Evolutionary conservation across 53 echinoderm and acorn worm genomes (phyloP).

Genomic region (Arbacia lixula): DNA sequence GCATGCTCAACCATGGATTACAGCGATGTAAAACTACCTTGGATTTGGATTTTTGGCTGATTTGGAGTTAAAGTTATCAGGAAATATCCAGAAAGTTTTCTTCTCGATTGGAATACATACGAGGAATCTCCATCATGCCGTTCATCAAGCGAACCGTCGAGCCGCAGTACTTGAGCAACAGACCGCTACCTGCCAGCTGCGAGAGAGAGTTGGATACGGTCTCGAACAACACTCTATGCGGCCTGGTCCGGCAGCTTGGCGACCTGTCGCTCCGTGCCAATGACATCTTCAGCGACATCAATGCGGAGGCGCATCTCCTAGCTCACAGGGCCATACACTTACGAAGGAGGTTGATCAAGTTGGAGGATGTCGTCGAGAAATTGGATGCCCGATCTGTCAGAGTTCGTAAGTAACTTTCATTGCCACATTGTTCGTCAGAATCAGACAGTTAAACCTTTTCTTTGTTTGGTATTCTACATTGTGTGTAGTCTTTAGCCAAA

Average conservation of each 20-base stretch:
- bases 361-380: slow-evolving; percentile 74
- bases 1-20: slow-evolving; percentile 15
- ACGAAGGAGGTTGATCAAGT: slow-evolving; percentile 54
- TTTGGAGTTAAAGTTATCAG: slow-evolving; percentile 15
- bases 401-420: slow-evolving; percentile 92
- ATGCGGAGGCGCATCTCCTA: slow-evolving; percentile 70
- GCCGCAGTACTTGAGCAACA: slow-evolving; percentile 84
- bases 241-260: slow-evolving; percentile 87
- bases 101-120: slow-evolving; percentile 2
- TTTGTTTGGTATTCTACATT: too few relatives aligned
- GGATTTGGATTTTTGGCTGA: slow-evolving; percentile 20
- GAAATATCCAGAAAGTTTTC: neutral
- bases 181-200: slow-evolving; percentile 80
- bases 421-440: too few relatives aligned
- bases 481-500: too few relatives aligned
- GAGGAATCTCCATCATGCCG: slow-evolving; percentile 75
- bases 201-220: slow-evolving; percentile 87
- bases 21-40: slow-evolving; percentile 22
- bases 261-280: slow-evolving; percentile 86
- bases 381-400: slow-evolving; percentile 91
- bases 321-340: slow-evolving; percentile 74
- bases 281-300: slow-evolving; percentile 90
- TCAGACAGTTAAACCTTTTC: too few relatives aligned
- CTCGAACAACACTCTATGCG: slow-evolving; percentile 88
- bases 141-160: slow-evolving; percentile 90